Evolutionary conservation across 2,888 invertebrate species (phyloP).

Genomic region (Neoitamus cyanurus): DNA sequence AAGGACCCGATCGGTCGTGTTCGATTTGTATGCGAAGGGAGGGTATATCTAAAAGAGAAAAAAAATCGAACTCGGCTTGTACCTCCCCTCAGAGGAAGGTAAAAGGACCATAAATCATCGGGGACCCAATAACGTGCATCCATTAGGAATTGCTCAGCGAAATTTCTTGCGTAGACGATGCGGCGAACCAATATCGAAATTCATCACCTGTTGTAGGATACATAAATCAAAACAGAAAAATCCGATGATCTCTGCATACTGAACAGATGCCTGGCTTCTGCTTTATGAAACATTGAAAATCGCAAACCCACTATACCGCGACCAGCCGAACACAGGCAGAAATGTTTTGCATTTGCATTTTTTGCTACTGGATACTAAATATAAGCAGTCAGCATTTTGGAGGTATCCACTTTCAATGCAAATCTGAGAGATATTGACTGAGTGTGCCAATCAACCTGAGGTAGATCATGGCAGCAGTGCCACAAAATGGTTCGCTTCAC

Average conservation of each 20-base stretch:
- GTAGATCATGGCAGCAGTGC: not conserved
- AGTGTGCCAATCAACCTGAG: not conserved
- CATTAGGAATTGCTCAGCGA: constrained; percentile 17
- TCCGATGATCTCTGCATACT: constrained; percentile 37
- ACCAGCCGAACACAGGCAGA: not conserved
- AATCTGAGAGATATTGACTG: not conserved
- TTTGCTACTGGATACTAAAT: not conserved
- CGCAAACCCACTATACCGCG: no score
- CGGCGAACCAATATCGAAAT: constrained; percentile 18
- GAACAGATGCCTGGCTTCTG: not conserved
- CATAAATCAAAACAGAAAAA: constrained; percentile 39
- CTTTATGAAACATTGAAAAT: not conserved
- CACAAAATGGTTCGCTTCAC: not conserved
- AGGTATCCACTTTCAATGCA: not conserved
- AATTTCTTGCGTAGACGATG: not conserved
- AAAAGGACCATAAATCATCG: constrained; percentile 33
- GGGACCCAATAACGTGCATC: constrained; percentile 14
- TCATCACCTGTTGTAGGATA: constrained; percentile 39
- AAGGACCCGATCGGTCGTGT: not conserved
- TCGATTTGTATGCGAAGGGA: not conserved
- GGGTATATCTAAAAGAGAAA: not conserved
- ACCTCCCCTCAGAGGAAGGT: not conserved
- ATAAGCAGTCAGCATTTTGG: not conserved
- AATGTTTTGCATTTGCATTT: not conserved
- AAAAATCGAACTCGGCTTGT: not conserved